Base-by-base conservation (phyloP, 1,140 invertebrate species). In the Schlechtendalia chinensis region DNA sequence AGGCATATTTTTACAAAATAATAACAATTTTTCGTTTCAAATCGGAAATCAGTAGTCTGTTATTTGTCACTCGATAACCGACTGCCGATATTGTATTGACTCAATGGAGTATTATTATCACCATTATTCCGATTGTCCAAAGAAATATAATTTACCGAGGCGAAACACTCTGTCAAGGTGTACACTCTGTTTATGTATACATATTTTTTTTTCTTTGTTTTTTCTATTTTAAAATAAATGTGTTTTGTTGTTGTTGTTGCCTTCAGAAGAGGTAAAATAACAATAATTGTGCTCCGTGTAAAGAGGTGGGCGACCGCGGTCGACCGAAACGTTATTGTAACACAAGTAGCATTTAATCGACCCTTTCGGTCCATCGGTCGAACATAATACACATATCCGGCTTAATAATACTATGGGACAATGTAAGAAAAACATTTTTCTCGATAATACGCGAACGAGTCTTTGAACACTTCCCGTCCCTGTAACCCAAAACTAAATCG, bases 281-380 rank as follows among this genome's bases (percentile, higher is more conserved):
- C 10, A 69, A 69, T 24, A 69, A 69, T 17, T 50, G 22, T 16
- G 45, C 14, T n/a, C 22, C 6, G 8, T 69, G 45, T 69, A 50
- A 69, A 69, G 8, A 58, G n/a, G 54, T 1, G 5, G n/a, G 8
- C 19, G 24, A 14, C 16, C 10, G 54, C n/a, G 58, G 56, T 79
- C 58, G 29, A 16, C 22, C 6, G 24, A 22, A 61, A 63, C 32
- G 74, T 29, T 63, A 63, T 63, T 29, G 8, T 27, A 50, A 47
- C 58, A 79, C 58, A 63, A 79, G 74, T 79, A 56, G 16, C 22
- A 29, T 12, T 61, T 63, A 79, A 50, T 61, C 74, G 58, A 79
- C 39, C 58, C 74, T 79, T 79, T 39, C 74, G 58, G 74, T 79
- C 24, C 74, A 79, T 79, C n/a, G 56, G n/a, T 17, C 16, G 58